These are phyloP conservation scores for Thinocorus orbignyianus DNA, from an alignment of 2,113 vertebrate species.

Conservation along the genomic window DNA sequence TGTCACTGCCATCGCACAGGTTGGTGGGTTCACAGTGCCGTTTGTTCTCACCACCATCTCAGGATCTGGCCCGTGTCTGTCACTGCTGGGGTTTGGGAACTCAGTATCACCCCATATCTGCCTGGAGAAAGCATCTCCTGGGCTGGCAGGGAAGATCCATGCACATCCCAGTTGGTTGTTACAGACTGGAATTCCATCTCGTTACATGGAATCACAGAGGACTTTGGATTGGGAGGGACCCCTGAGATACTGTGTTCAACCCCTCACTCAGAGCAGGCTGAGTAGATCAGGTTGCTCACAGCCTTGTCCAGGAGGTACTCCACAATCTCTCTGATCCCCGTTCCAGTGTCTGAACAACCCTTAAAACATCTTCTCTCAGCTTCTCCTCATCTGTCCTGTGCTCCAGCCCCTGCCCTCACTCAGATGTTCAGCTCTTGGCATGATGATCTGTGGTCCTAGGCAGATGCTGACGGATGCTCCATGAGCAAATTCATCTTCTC, in stretches of 20 bases:
- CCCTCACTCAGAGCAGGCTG: neutral
- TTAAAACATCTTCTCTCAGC: neutral
- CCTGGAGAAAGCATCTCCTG: neutral
- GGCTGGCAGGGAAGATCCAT: neutral
- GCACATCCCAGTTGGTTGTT: fast-evolving
- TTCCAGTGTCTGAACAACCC: neutral
- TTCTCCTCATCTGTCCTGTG: fast-evolving
- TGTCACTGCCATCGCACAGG: fast-evolving
- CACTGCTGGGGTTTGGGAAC: neutral
- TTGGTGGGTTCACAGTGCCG: fast-evolving
- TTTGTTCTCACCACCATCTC: neutral
- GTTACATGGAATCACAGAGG: neutral
- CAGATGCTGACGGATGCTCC: neutral
- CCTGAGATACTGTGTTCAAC: neutral
- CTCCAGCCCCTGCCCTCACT: neutral
- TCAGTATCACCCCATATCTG: neutral
- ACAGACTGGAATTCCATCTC: neutral
- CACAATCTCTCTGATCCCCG: neutral
- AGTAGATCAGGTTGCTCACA: neutral
- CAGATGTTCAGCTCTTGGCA: neutral
- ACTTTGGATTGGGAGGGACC: neutral
- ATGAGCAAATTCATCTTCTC: neutral
- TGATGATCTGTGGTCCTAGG: neutral
- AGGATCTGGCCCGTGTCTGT: neutral
- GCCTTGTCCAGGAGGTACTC: neutral